These are phyloP conservation scores for Cochlearius cochlearius DNA, from an alignment of 2,113 vertebrate genomes.

Conservation along the genomic window DNA sequence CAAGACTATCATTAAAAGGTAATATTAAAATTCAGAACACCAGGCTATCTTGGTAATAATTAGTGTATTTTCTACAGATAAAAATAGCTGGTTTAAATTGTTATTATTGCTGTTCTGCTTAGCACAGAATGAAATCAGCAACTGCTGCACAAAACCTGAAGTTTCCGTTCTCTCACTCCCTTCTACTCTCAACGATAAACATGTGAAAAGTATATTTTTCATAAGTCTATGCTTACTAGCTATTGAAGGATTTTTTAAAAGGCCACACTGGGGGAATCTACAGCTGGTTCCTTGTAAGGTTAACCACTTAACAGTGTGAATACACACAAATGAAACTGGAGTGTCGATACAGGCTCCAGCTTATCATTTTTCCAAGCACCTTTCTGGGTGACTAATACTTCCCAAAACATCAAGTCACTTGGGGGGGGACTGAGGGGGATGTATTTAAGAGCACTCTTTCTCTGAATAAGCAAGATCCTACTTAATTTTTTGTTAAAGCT, in stretches of 20 bases:
- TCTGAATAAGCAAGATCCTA: not conserved
- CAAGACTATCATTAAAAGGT: not conserved
- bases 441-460: not conserved
- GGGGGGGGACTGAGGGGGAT: not conserved
- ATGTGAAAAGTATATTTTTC: not conserved
- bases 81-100: not conserved
- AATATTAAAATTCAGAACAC: not conserved
- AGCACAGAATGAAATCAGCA: not conserved
- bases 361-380: not conserved
- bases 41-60: not conserved
- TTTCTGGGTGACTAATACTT: not conserved
- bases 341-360: fast-evolving
- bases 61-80: not conserved
- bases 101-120: not conserved
- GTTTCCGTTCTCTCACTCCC: not conserved
- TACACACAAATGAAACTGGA: not conserved
- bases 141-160: not conserved
- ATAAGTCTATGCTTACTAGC: not conserved
- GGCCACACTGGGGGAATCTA: not conserved
- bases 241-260: not conserved
- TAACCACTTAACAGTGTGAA: not conserved
- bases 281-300: not conserved
- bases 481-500: not conserved
- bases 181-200: not conserved
- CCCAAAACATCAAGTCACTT: not conserved